phyloP scores from a whole-genome alignment of 2,888 invertebrate species.

The Agrotis exclamationis region DNA sequence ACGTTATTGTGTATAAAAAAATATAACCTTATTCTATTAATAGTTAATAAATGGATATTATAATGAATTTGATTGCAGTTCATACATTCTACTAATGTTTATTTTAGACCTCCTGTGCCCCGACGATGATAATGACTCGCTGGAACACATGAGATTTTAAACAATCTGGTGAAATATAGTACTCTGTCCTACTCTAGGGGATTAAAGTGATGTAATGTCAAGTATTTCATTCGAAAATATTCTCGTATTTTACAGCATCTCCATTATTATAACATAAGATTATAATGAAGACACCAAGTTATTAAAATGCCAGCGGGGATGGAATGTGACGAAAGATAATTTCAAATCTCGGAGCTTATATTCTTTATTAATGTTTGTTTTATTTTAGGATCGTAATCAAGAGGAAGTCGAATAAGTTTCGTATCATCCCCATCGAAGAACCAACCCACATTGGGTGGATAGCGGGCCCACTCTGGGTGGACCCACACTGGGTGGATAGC shows the following conservation, averaged over 20 bases:
- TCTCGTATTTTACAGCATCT: background rate
- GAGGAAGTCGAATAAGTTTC: slow-evolving; percentile 6
- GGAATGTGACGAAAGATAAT: slow-evolving; percentile 37
- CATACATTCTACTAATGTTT: too few relatives aligned
- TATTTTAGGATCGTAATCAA: slow-evolving; percentile 4
- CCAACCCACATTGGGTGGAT: too few relatives aligned
- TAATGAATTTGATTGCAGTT: too few relatives aligned
- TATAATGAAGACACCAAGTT: slow-evolving; percentile 42
- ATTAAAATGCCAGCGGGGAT: slow-evolving; percentile 51
- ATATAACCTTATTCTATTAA: too few relatives aligned
- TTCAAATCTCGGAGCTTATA: slow-evolving; percentile 10
- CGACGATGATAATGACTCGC: background rate
- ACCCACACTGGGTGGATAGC: too few relatives aligned
- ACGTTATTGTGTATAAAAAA: too few relatives aligned
- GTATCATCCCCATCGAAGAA: background rate
- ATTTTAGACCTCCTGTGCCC: too few relatives aligned
- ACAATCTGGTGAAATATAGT: background rate
- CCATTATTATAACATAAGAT: slow-evolving; percentile 15
- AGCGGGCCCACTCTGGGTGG: too few relatives aligned
- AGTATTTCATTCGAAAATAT: background rate
- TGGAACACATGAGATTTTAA: background rate
- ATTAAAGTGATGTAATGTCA: background rate
- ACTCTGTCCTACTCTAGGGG: background rate
- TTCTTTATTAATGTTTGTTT: slow-evolving; percentile 20
- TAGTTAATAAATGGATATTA: too few relatives aligned